Conservation (phyloP, 2,888 invertebrate genomes). For the Liopterus haemorrhoidalis region DNA sequence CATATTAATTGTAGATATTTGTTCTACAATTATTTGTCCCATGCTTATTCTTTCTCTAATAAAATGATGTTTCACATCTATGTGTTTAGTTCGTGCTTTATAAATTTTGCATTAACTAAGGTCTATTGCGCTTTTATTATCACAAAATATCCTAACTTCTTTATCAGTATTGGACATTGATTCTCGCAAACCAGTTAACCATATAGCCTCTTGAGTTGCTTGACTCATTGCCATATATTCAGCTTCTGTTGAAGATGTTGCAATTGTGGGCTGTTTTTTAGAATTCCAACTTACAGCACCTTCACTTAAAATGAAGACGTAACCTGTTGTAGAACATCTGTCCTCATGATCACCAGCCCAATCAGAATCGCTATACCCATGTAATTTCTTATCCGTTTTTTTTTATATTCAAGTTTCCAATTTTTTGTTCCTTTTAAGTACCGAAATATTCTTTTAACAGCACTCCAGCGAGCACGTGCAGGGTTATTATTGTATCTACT, state of each 20-base stretch:
- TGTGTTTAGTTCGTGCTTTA: too few species aligned
- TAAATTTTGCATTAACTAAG: too few species aligned
- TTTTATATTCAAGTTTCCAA: constrained; percentile 9
- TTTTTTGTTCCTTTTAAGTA: constrained; percentile 16
- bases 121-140: too few species aligned
- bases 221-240: constrained; percentile 10
- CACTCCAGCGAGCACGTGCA: constrained; percentile 27
- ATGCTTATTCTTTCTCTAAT: too few species aligned
- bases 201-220: not conserved
- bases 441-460: constrained; percentile 26
- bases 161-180: too few species aligned
- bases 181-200: too few species aligned
- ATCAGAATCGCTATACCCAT: constrained; percentile 31
- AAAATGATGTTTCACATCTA: too few species aligned
- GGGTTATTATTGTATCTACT: constrained; percentile 28
- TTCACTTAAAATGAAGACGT: constrained; percentile 27
- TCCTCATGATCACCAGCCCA: constrained; percentile 29
- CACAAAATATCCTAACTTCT: too few species aligned
- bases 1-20: too few species aligned
- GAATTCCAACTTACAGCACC: constrained; percentile 23
- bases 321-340: constrained; percentile 29
- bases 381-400: too few species aligned
- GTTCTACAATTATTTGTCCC: too few species aligned
- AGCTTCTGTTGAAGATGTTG: not conserved
- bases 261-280: constrained; percentile 3